Evolutionary conservation across 2,797 vertebrate genomes (phyloP).

Genomic region (Peromyscus nudipes): DNA sequence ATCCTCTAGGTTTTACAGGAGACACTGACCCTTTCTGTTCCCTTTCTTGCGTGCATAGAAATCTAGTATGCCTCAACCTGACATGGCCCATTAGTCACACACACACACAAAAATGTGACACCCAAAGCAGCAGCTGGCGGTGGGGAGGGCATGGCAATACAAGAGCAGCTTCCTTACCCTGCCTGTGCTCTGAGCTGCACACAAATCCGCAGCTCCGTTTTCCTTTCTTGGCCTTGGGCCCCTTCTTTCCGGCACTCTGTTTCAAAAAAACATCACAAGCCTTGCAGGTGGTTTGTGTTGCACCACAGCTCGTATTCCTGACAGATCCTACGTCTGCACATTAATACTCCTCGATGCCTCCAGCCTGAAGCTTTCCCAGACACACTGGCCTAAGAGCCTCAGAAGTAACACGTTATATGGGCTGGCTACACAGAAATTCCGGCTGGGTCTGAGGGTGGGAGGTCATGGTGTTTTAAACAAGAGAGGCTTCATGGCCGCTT

Average conservation of each 20-base stretch:
- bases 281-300: constrained; percentile 92
- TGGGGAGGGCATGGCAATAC: background rate
- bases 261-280: constrained; percentile 89
- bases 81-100: constrained; percentile 83
- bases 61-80: constrained; percentile 80
- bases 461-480: constrained; percentile 66
- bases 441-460: constrained; percentile 54
- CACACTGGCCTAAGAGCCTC: constrained; percentile 88
- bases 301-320: constrained; percentile 90
- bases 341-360: constrained; percentile 87
- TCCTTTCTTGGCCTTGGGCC: constrained; percentile 86
- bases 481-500: constrained; percentile 67
- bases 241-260: constrained; percentile 87
- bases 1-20: constrained; percentile 78
- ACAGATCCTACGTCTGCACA: constrained; percentile 89
- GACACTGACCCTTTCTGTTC: constrained; percentile 63
- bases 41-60: constrained; percentile 77
- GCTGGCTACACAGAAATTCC: constrained; percentile 82
- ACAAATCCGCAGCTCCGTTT: constrained; percentile 62
- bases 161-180: too few relatives aligned
- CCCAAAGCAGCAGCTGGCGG: constrained; percentile 75
- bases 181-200: constrained; percentile 17
- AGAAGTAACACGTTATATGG: constrained; percentile 83
- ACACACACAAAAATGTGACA: constrained; percentile 84
- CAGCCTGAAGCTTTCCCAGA: constrained; percentile 89